Conservation (phyloP, 2,113 vertebrate species). For the Natator depressus region DNA sequence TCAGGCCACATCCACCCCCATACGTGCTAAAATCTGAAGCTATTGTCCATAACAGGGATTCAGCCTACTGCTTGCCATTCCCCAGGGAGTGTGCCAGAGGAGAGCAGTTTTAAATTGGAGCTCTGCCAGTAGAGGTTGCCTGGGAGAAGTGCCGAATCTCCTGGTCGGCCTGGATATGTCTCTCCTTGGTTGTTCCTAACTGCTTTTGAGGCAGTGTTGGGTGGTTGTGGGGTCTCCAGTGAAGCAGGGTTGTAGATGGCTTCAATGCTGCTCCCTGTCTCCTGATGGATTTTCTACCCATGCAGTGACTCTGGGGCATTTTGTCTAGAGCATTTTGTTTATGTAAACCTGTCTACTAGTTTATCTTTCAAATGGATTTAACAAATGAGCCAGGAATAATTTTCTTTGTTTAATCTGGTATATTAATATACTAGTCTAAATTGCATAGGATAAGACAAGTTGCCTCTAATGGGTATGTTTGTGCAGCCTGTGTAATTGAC, state of each 20-base stretch:
- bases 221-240: background rate
- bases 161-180: rapidly evolving
- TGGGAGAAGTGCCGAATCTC: background rate
- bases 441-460: conserved; percentile 65
- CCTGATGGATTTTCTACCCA: background rate
- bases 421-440: conserved; percentile 66
- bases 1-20: rapidly evolving
- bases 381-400: conserved; percentile 32
- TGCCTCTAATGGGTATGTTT: conserved; percentile 38
- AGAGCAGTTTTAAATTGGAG: rapidly evolving
- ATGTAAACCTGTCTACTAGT: background rate
- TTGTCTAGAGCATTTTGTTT: conserved; percentile 48
- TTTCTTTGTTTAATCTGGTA: conserved; percentile 56
- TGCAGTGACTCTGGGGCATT: background rate
- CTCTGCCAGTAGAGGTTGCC: background rate
- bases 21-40: background rate
- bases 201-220: background rate
- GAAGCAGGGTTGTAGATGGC: background rate
- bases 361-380: conserved; percentile 37
- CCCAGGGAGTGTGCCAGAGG: background rate
- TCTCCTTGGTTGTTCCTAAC: background rate
- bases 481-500: no score
- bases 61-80: background rate
- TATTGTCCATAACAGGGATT: background rate
- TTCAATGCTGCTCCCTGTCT: background rate